Evolutionary conservation across 2,113 vertebrate species (phyloP), one percentile per base, ranked within the genome.

Genomic region (Sinocyclocheilus rhinocerous): DNA sequence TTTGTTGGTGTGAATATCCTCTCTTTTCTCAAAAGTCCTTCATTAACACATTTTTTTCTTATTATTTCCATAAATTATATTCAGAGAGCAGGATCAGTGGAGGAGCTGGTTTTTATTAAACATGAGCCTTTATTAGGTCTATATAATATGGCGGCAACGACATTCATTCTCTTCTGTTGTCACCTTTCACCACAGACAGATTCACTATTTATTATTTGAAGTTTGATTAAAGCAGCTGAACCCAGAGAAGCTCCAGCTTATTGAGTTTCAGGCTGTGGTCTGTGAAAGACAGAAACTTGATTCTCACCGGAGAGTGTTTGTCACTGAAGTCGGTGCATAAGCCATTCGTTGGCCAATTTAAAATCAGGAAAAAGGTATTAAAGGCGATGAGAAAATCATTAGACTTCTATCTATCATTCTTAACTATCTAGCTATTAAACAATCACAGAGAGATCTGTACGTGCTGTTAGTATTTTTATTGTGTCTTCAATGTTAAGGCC

Each of bases 41-140:
- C 84, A 84, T 84, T 52, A 67, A 78, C 50, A 59, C 65, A 70
- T 61, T 63, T 78, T 84, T 45, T 0, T 33, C 1, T 18, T 8
- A 69, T n/a, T 57, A 57, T 50, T n/a, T 61, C 22, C 22, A 84
- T 33, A 88, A 80, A 85, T 63, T 6, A 26, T 85, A 70, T 85
- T 86, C 18, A 59, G 63, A 72, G 72, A 72, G 81, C 77, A 69
- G 65, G 79, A 83, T n/a, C 36, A 55, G 24, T 22, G 15, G n/a
- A 83, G 33, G 52, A 81, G 65, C 57, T 33, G 16, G 2, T 81
- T 86, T 48, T 85, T 83, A 91, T 89, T 89, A 88, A 90, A 91
- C 65, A 55, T 59, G 52, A 85, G 29, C 33, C 26, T 81, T 88
- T 89, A 89, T 88, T 89, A 81, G 70, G 72, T 81, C 80, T 85